Evolutionary conservation across 2,797 vertebrate species (phyloP).

Genomic region (Allobates femoralis): DNA sequence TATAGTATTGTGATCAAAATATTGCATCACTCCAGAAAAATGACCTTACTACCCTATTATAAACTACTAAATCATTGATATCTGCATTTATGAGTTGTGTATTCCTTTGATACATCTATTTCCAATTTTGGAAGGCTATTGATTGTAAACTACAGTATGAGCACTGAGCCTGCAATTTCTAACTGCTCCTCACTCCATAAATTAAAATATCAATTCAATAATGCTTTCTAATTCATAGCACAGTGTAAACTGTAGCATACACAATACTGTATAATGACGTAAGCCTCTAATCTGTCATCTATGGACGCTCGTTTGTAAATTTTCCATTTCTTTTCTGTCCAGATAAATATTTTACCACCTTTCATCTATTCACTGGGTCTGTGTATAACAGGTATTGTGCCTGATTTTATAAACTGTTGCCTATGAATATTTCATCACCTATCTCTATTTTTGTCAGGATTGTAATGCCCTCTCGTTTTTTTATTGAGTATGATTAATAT

Average conservation of each 20-base stretch:
- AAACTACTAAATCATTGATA: constrained; percentile 4
- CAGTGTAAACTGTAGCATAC: constrained; percentile 21
- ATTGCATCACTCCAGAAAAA: not conserved
- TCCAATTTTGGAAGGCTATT: constrained; percentile 19
- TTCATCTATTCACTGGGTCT: constrained; percentile 61
- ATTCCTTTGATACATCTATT: constrained; percentile 35
- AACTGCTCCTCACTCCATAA: constrained; percentile 24
- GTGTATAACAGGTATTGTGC: constrained; percentile 63
- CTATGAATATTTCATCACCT: constrained; percentile 63
- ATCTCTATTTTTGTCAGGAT: constrained; percentile 64
- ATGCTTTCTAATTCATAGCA: constrained; percentile 44
- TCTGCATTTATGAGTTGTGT: constrained; percentile 15
- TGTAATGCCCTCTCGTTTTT: constrained; percentile 64
- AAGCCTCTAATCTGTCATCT: constrained; percentile 53
- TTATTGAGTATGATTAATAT: constrained; percentile 64
- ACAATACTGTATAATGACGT: constrained; percentile 51
- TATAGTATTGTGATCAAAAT: not conserved
- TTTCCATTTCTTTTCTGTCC: constrained; percentile 63
- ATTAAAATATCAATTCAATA: constrained; percentile 48
- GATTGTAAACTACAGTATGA: constrained; percentile 12
- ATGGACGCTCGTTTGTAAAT: constrained; percentile 57
- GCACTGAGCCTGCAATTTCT: constrained; percentile 29
- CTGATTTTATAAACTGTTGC: constrained; percentile 65
- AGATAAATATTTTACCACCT: constrained; percentile 64
- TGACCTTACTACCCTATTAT: not conserved